Conservation (phyloP, 2,888 invertebrate genomes). For the Lasiommata megera region DNA sequence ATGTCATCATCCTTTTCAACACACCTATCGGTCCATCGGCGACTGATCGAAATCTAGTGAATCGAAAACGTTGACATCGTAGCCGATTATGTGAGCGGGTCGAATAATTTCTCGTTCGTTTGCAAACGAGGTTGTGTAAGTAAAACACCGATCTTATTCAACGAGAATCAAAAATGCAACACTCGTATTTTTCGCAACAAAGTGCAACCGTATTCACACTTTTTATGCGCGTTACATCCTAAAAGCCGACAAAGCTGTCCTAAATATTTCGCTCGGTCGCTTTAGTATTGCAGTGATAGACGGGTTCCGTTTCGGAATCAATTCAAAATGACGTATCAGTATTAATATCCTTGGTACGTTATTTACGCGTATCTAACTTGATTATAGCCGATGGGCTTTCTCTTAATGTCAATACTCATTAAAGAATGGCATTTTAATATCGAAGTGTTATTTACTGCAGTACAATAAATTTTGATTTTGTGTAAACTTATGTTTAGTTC, state of each 20-base stretch:
- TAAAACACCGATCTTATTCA: conserved; percentile 39
- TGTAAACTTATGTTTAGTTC: too few species aligned
- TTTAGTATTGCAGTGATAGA: conserved; percentile 24
- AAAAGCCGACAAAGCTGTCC: conserved; percentile 33
- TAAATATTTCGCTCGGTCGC: conserved; percentile 27
- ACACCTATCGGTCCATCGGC: conserved; percentile 29
- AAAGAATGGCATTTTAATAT: neutral
- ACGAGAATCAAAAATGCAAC: conserved; percentile 49
- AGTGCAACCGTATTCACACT: conserved; percentile 48
- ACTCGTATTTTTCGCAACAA: conserved; percentile 49
- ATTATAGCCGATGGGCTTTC: conserved; percentile 13
- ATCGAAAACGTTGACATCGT: conserved; percentile 35
- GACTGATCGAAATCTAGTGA: conserved; percentile 36
- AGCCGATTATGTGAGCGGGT: conserved; percentile 44
- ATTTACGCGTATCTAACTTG: conserved; percentile 18
- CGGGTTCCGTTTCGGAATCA: conserved; percentile 26
- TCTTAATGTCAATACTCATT: neutral
- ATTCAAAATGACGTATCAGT: conserved; percentile 17
- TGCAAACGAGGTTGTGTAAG: conserved; percentile 36
- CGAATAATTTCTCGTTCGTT: conserved; percentile 45
- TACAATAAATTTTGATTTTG: too few species aligned
- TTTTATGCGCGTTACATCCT: conserved; percentile 53
- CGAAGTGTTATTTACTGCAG: too few species aligned
- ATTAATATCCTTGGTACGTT: conserved; percentile 18
- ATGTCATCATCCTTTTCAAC: conserved; percentile 43